Percentiles rank a stretch among this genome's conserved stretches.
phyloP scores from a whole-genome alignment of 2,888 invertebrate genomes.

The Protodeltote pygarga region DNA sequence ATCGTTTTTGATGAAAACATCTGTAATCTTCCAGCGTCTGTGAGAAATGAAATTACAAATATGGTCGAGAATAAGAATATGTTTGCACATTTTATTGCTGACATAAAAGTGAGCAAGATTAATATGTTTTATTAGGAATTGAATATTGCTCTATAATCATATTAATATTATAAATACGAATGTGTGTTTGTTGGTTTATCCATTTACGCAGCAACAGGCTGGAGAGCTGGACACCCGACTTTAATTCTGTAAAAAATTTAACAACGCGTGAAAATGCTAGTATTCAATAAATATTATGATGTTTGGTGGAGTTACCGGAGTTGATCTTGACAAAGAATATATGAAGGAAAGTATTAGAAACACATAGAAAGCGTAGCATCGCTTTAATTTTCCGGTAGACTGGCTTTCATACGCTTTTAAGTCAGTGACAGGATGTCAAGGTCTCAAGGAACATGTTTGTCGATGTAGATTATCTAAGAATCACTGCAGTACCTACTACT shows the following conservation, averaged over 20 bases:
- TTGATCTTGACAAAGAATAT: too few relatives aligned
- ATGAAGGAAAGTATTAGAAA: constrained; percentile 14
- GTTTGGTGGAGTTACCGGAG: too few relatives aligned
- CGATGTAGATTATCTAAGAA: constrained; percentile 17
- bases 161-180: too few relatives aligned
- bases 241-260: too few relatives aligned
- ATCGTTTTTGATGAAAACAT: constrained; percentile 7
- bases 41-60: constrained; percentile 7
- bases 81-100: constrained; percentile 19
- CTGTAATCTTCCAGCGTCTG: constrained; percentile 4
- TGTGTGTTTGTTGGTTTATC: too few relatives aligned
- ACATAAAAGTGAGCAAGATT: constrained; percentile 11
- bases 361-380: constrained; percentile 1
- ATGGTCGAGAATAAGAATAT: constrained; percentile 2
- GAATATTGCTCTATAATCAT: constrained; percentile 10
- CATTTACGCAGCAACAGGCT: too few relatives aligned
- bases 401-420: constrained; percentile 28
- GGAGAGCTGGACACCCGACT: too few relatives aligned
- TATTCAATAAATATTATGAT: too few relatives aligned
- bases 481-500: constrained; percentile 20
- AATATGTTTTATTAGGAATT: constrained; percentile 20
- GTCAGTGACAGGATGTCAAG: constrained; percentile 23
- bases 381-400: constrained; percentile 29
- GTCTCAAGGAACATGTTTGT: constrained; percentile 29
- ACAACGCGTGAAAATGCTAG: too few relatives aligned